Evolutionary conservation across 1,140 invertebrate genomes (phyloP).

Genomic region (Chrysoperla carnea): DNA sequence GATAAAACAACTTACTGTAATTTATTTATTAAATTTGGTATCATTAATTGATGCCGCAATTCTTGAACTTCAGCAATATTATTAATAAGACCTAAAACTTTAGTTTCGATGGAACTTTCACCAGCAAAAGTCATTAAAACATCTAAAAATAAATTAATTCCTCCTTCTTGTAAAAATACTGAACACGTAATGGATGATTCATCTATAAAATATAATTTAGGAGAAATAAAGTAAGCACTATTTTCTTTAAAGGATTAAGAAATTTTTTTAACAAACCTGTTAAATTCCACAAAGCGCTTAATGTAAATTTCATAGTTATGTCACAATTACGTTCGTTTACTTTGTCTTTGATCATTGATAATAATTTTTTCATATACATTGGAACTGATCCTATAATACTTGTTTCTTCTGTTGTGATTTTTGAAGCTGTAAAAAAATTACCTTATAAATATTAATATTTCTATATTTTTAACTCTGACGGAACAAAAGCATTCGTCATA

Average conservation of each 20-base stretch:
- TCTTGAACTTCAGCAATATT: slow-evolving; percentile 61
- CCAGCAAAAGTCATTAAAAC: slow-evolving; percentile 44
- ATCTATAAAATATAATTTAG: slow-evolving; percentile 24
- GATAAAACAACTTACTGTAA: slow-evolving; percentile 24
- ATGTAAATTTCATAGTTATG: slow-evolving; percentile 64
- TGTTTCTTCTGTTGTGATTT: slow-evolving; percentile 60
- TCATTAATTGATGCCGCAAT: slow-evolving; percentile 13
- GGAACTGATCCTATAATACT: slow-evolving; percentile 48
- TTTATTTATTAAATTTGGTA: slow-evolving; percentile 29
- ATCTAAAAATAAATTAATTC: slow-evolving; percentile 48
- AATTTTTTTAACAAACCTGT: slow-evolving; percentile 29
- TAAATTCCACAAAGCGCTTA: slow-evolving; percentile 70
- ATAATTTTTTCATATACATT: slow-evolving; percentile 54
- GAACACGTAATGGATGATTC: slow-evolving; percentile 54
- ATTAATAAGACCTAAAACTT: slow-evolving; percentile 59
- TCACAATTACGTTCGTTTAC: slow-evolving; percentile 39
- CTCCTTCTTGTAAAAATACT: slow-evolving; percentile 53
- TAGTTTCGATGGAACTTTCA: slow-evolving; percentile 55
- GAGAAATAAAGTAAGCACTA: too few relatives aligned
- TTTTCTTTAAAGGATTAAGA: not conserved
- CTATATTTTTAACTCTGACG: too few relatives aligned
- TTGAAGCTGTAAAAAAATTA: slow-evolving; percentile 27
- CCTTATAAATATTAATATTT: too few relatives aligned
- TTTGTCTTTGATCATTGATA: slow-evolving; percentile 47
- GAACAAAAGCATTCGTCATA: too few relatives aligned